Evolutionary conservation across 2,113 vertebrate genomes (phyloP), one percentile per base, ranked within the genome.

Genomic region (Psilopogon haemacephalus): DNA sequence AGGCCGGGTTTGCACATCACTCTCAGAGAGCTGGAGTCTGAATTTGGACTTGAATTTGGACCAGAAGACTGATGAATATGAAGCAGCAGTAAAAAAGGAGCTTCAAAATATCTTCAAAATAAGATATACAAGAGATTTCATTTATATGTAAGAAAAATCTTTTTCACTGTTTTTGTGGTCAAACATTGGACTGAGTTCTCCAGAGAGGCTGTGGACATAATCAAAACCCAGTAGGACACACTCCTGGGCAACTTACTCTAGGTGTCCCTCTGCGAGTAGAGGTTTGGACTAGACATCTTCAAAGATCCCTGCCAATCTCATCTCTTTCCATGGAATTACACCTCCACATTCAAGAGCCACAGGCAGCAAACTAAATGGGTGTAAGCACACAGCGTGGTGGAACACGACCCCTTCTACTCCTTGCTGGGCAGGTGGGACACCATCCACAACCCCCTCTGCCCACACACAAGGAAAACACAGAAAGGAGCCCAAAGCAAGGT

Each of bases 41-140:
- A 54, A 38, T 67, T 52, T 64, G 46, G 33, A 16, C 4, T 15
- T 83, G 26, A 40, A 38, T 83, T 73, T 33, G 33, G 32, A 38
- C 30, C 44, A 84, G n/a, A 5, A 80, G 15, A 8, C 0, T 3
- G 46, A 2, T 4, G 69, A 54, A 26, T 2, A 6, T 0, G 1
- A n/a, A 60, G 54, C 52, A 81, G 18, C 7, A 7, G 15, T 11
- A 9, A 24, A 14, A 75, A 84, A 30, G 18, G 16, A 87, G 12
- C 2, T 89, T 60, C 81, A 75, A 67, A 89, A n/a, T n/a, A 46
- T 15, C 58, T 79, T 76, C 5, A 13, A 54, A 73, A n/a, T 26
- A 28, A 48, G 71, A 65, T 32, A 73, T 13, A 7, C 24, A 64
- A 81, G 20, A 44, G 9, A 62, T n/a, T 13, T 4, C 7, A 13